A percentile compares a stretch with the other conserved stretches of the same genome.
Evolutionary conservation across 1,140 invertebrate species (phyloP).

Genomic region (Nomia melanderi): DNA sequence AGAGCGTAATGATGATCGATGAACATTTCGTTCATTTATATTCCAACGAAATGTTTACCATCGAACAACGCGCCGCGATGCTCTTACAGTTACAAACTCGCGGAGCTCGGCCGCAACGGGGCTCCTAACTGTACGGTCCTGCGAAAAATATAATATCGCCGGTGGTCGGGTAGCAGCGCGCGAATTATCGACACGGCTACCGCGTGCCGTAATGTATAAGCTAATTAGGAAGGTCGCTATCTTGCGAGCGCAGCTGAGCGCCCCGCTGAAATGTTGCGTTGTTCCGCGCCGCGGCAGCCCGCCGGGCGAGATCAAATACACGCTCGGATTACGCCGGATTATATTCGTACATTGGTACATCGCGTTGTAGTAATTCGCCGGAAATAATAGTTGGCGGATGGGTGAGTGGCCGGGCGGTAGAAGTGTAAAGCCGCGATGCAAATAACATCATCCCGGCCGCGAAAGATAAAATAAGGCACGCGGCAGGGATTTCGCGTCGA

Average conservation of each 20-base stretch:
- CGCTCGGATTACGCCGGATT: constrained; percentile 42
- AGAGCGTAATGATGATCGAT: no score
- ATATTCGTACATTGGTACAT: constrained; percentile 50
- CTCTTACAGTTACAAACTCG: no score
- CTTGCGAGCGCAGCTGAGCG: constrained; percentile 30
- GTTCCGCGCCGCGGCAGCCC: constrained; percentile 13
- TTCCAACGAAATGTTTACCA: no score
- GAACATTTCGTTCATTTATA: no score
- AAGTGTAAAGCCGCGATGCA: neutral
- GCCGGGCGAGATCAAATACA: constrained; percentile 23
- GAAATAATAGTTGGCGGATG: constrained; percentile 29
- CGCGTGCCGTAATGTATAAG: neutral
- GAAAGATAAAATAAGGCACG: constrained; percentile 11
- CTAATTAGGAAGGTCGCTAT: constrained; percentile 39
- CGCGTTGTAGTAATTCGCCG: constrained; percentile 26
- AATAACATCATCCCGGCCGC: constrained; percentile 22
- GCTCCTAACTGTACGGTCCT: no score
- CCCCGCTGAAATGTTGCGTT: constrained; percentile 20
- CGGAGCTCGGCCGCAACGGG: no score
- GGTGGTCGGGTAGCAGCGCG: neutral
- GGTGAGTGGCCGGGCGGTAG: no score
- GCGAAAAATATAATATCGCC: no score
- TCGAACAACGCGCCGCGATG: no score
- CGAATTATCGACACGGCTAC: neutral
- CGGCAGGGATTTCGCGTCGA: constrained; percentile 4